Percentiles rank a stretch among this genome's conserved stretches.
Evolutionary conservation across 2,113 vertebrate genomes (phyloP).

Genomic region (Talpa occidentalis): DNA sequence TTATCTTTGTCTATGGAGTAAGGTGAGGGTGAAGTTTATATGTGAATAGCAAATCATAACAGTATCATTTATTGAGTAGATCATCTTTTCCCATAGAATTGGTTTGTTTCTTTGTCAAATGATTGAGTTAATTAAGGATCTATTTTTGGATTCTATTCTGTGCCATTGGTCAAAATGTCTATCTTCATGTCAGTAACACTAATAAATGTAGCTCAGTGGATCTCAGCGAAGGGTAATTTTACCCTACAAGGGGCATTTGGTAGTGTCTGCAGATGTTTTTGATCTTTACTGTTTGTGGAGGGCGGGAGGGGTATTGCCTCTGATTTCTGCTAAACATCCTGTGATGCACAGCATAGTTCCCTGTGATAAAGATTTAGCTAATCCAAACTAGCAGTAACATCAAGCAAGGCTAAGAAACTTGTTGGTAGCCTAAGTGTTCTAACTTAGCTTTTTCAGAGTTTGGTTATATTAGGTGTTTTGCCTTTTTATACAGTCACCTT

Average conservation of each 20-base stretch:
- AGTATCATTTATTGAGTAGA: conserved; percentile 1
- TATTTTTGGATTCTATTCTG: background rate
- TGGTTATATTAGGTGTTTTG: background rate
- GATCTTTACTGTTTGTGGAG: background rate
- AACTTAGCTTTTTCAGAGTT: conserved; percentile 10
- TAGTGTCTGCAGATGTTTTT: background rate
- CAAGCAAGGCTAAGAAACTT: background rate
- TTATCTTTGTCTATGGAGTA: background rate
- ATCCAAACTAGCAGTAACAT: background rate
- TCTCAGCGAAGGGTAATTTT: background rate
- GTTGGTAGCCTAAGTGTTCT: background rate
- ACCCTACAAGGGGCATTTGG: no score
- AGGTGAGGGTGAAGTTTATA: background rate
- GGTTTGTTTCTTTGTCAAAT: background rate
- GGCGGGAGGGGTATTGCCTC: background rate
- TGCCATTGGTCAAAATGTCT: background rate
- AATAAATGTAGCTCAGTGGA: background rate
- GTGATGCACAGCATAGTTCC: background rate
- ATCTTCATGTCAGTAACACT: background rate
- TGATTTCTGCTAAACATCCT: background rate
- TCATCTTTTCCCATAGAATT: conserved; percentile 8
- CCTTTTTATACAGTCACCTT: conserved; percentile 31
- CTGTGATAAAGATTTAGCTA: background rate
- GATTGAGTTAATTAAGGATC: background rate
- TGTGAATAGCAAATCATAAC: background rate